Conservation (phyloP, 1,140 invertebrate genomes). For the Propsilocerus akamusi region DNA sequence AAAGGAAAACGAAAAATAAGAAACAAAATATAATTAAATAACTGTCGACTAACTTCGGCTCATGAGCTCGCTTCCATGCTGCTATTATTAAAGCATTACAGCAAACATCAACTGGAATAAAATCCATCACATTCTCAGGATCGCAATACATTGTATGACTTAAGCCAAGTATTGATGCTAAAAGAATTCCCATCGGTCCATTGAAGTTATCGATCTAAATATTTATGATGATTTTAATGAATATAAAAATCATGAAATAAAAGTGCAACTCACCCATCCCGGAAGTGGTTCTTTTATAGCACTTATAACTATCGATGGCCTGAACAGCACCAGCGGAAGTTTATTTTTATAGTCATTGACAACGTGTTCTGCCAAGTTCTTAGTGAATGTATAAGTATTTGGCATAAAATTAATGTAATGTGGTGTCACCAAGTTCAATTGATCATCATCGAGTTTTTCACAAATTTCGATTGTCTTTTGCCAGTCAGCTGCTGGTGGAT, state of each 20-base stretch:
- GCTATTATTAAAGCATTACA: slow-evolving; percentile 38
- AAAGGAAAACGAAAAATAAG: neutral
- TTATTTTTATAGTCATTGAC: slow-evolving; percentile 38
- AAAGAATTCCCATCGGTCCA: slow-evolving; percentile 34
- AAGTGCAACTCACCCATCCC: no score
- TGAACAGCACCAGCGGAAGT: slow-evolving; percentile 58
- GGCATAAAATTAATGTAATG: slow-evolving; percentile 36
- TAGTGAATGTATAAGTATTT: slow-evolving; percentile 67
- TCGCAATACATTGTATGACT: slow-evolving; percentile 16
- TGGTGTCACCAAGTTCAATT: slow-evolving; percentile 39
- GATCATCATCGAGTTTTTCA: slow-evolving; percentile 48
- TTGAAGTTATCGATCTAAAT: slow-evolving; percentile 43
- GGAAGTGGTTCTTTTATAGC: neutral
- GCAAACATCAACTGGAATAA: slow-evolving; percentile 37
- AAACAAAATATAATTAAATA: neutral
- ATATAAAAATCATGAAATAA: no score
- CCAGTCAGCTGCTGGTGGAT: slow-evolving; percentile 60
- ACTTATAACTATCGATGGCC: slow-evolving; percentile 58
- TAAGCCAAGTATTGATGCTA: slow-evolving; percentile 32
- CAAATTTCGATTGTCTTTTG: slow-evolving; percentile 59
- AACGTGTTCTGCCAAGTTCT: slow-evolving; percentile 53
- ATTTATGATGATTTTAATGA: slow-evolving; percentile 13
- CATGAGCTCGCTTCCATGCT: slow-evolving; percentile 24
- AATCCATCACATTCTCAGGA: slow-evolving; percentile 10
- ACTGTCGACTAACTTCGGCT: neutral